phyloP scores from a whole-genome alignment of 2,113 vertebrate genomes.

The Uropsilus gracilis region DNA sequence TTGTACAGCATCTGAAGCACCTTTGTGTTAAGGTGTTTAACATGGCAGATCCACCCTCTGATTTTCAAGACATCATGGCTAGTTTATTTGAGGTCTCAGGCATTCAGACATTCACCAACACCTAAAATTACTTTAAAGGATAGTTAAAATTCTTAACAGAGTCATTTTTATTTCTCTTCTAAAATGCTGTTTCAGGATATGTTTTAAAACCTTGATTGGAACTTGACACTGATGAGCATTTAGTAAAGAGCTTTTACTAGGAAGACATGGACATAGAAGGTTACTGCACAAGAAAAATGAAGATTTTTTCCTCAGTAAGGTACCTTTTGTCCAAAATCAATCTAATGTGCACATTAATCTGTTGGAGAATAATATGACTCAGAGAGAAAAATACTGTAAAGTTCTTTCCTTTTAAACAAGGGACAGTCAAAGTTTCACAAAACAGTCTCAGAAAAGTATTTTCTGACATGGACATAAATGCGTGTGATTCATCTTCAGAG shows the following conservation, averaged over 20 bases:
- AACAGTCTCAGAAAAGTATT: conserved; percentile 62
- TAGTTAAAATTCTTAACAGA: conserved; percentile 26
- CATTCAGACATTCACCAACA: neutral
- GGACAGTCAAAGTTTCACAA: conserved; percentile 24
- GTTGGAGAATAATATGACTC: neutral
- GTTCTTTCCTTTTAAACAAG: conserved; percentile 55
- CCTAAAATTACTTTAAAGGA: neutral
- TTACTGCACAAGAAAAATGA: conserved; percentile 52
- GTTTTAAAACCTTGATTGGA: conserved; percentile 7
- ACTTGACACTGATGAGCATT: neutral
- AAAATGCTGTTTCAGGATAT: conserved; percentile 8
- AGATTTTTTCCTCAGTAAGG: neutral
- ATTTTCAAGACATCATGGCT: neutral
- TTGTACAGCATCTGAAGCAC: accelerated
- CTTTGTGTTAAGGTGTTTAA: too few species aligned
- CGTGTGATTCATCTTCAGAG: conserved; percentile 44
- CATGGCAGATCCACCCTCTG: neutral
- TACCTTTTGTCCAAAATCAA: conserved; percentile 64
- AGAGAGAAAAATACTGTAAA: conserved; percentile 41
- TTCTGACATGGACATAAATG: conserved; percentile 68
- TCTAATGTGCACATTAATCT: conserved; percentile 35
- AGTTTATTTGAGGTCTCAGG: neutral
- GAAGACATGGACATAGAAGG: conserved; percentile 31
- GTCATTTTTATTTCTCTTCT: conserved; percentile 22
- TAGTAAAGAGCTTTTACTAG: neutral